Conservation (phyloP, 2,113 vertebrate species). For the Notothenia rossii region DNA sequence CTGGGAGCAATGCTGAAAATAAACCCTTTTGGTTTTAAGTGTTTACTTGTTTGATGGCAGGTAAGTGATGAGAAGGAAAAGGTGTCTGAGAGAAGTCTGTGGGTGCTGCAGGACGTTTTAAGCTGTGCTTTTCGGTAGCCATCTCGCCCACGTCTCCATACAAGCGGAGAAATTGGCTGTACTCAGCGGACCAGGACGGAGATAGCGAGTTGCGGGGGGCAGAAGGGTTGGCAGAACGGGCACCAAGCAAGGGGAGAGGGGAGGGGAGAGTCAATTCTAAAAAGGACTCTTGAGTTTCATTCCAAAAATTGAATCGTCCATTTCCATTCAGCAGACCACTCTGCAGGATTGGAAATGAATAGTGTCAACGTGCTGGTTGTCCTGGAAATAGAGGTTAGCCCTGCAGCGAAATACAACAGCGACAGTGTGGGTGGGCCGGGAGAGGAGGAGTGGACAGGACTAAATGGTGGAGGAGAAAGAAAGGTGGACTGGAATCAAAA, state of each 20-base stretch:
- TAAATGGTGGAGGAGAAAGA: slow-evolving; percentile 65
- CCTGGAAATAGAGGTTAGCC: slow-evolving; percentile 70
- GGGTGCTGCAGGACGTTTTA: slow-evolving; percentile 43
- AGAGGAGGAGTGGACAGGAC: slow-evolving; percentile 54
- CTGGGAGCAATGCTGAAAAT: slow-evolving; percentile 69
- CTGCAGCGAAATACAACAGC: slow-evolving; percentile 58
- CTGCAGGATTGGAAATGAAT: slow-evolving; percentile 75
- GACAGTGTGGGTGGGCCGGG: slow-evolving; percentile 44
- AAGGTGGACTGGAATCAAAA: slow-evolving; percentile 77
- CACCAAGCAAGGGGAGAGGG: slow-evolving; percentile 22
- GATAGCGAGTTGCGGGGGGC: slow-evolving; percentile 59
- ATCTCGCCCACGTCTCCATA: slow-evolving; percentile 65
- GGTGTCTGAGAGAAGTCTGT: slow-evolving; percentile 46
- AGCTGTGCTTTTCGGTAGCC: slow-evolving; percentile 52
- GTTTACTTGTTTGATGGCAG: slow-evolving; percentile 70
- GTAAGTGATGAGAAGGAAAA: slow-evolving; percentile 62
- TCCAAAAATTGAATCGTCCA: slow-evolving; percentile 79
- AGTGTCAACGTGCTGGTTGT: slow-evolving; percentile 67
- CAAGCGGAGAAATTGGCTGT: slow-evolving; percentile 77
- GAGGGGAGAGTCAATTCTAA: slow-evolving; percentile 62
- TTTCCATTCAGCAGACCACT: slow-evolving; percentile 75
- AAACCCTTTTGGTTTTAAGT: slow-evolving; percentile 68
- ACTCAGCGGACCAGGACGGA: slow-evolving; percentile 74
- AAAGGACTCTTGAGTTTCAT: slow-evolving; percentile 74
- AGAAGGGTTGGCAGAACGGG: slow-evolving; percentile 38